phyloP scores from a whole-genome alignment of 2,113 vertebrate species.

The Siphamia tubifer region DNA sequence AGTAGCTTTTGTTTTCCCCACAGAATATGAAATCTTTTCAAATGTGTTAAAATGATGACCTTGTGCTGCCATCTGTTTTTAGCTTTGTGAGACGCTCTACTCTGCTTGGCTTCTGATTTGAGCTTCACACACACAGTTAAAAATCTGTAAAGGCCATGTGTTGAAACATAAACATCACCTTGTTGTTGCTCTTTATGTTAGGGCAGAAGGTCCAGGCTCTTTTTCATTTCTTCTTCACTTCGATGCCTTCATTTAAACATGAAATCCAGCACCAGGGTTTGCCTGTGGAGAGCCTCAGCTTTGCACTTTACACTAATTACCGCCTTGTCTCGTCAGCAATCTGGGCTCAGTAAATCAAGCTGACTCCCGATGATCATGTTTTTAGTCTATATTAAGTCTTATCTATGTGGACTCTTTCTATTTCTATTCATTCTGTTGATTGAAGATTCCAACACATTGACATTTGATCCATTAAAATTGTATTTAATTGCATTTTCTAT shows the following conservation, averaged over 20 bases:
- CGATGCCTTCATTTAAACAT: constrained; percentile 34
- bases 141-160: constrained; percentile 2
- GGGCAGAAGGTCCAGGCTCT: background rate
- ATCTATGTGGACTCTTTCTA: background rate
- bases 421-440: background rate
- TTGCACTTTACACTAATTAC: constrained; percentile 4
- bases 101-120: background rate
- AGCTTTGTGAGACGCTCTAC: background rate
- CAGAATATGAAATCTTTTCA: constrained; percentile 29
- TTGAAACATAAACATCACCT: background rate
- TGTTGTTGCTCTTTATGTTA: constrained; percentile 9
- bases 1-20: background rate
- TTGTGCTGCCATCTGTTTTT: constrained; percentile 7
- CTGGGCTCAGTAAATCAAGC: background rate
- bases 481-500: background rate
- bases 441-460: background rate
- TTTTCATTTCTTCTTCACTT: constrained; percentile 14
- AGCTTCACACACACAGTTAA: constrained; percentile 16
- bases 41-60: constrained; percentile 4
- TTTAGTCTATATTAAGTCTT: background rate
- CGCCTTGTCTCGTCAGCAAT: constrained; percentile 13
- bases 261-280: constrained; percentile 15
- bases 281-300: constrained; percentile 5
- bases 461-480: background rate
- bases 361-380: background rate